Conservation (phyloP, 2,113 vertebrate genomes). For the Circaetus gallicus region DNA sequence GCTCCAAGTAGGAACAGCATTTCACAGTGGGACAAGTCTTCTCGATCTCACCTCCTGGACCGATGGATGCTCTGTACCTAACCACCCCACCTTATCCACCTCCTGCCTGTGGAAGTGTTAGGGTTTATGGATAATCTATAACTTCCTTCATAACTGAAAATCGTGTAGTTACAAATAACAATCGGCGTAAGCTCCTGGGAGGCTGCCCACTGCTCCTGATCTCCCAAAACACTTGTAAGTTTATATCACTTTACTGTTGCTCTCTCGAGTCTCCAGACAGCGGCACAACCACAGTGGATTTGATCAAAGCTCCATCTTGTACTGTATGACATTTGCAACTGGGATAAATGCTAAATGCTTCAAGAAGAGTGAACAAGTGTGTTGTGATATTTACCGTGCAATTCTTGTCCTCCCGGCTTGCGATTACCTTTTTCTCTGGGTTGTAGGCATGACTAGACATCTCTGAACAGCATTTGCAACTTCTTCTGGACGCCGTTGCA, state of each 20-base stretch:
- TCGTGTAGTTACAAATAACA: neutral
- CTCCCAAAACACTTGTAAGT: neutral
- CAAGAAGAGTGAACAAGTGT: neutral
- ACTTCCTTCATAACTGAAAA: neutral
- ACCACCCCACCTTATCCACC: neutral
- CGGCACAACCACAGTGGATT: neutral
- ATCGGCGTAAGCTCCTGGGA: neutral
- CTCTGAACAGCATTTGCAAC: neutral
- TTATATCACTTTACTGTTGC: neutral
- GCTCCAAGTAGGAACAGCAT: neutral
- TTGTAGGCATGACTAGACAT: neutral
- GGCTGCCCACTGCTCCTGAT: neutral
- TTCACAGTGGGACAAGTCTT: neutral
- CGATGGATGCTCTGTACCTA: neutral
- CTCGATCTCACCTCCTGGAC: neutral
- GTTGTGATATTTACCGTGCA: neutral
- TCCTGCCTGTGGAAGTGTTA: neutral
- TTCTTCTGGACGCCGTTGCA: neutral
- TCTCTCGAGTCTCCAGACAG: rapidly evolving
- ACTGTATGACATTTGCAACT: neutral
- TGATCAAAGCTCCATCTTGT: neutral
- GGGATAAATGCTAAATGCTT: neutral
- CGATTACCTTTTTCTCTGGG: neutral
- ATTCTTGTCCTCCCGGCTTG: neutral
- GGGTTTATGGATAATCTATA: neutral